Percentiles rank a stretch among this genome's conserved stretches.
phyloP scores from a whole-genome alignment of 2,888 invertebrate species.

The Rambutsinella grinnellia region DNA sequence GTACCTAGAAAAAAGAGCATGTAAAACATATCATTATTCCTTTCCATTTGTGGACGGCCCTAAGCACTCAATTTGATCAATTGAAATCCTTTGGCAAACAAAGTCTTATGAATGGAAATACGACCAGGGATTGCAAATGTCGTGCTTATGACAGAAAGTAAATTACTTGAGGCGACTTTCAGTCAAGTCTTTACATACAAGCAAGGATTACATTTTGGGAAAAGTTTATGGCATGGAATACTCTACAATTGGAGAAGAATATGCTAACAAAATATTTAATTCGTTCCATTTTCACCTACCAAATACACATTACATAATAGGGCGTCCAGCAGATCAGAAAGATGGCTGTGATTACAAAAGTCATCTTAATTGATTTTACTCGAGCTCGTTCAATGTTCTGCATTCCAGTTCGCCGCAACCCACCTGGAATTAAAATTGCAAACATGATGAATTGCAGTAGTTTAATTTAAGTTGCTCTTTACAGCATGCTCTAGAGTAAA shows the following conservation, averaged over 20 bases:
- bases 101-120: too few species aligned
- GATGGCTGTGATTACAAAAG: slow-evolving; percentile 71
- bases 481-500: too few species aligned
- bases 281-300: slow-evolving; percentile 66
- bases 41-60: not conserved
- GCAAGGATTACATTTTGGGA: too few species aligned
- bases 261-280: slow-evolving; percentile 1
- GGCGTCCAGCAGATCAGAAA: slow-evolving; percentile 73
- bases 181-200: too few species aligned
- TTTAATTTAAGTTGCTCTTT: too few species aligned
- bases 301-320: slow-evolving; percentile 71
- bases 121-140: too few species aligned
- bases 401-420: slow-evolving; percentile 64
- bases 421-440: slow-evolving; percentile 28
- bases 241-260: not conserved
- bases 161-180: too few species aligned
- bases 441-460: too few species aligned
- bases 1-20: slow-evolving; percentile 75
- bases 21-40: not conserved
- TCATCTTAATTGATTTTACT: slow-evolving; percentile 71
- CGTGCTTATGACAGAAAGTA: too few species aligned
- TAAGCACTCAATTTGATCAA: not conserved
- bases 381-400: slow-evolving; percentile 68
- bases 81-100: too few species aligned
- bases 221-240: not conserved